Percentiles rank a stretch among this genome's conserved stretches.
These are phyloP conservation scores for Polylopha cassiicola DNA, from an alignment of 2,888 invertebrate genomes.

Conservation along the genomic window DNA sequence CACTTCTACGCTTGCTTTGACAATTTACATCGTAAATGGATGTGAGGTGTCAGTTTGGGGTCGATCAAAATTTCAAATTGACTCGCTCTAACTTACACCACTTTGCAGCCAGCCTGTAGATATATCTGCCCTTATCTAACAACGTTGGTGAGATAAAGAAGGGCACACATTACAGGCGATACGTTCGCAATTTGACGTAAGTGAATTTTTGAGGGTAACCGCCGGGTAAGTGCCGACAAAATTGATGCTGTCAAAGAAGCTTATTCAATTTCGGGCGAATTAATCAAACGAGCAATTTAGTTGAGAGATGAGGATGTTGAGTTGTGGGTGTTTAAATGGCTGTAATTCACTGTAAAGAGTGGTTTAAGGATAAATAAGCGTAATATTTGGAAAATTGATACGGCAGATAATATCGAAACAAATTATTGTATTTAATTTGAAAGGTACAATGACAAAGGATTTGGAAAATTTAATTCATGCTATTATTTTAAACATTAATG, in stretches of 20 bases:
- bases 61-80: conserved; percentile 75
- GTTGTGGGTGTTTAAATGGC: conserved; percentile 9
- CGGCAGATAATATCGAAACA: no score
- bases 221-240: conserved; percentile 59
- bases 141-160: no score
- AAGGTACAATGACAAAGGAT: no score
- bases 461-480: no score
- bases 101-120: no score
- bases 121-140: no score
- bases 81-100: no score
- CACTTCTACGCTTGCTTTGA: conserved; percentile 50
- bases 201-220: conserved; percentile 69
- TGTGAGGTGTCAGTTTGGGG: conserved; percentile 68
- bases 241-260: conserved; percentile 73
- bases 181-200: no score
- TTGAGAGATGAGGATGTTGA: conserved; percentile 8
- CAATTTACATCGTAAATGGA: conserved; percentile 76
- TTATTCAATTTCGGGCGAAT: conserved; percentile 71
- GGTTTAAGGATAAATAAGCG: not conserved
- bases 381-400: not conserved
- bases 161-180: no score
- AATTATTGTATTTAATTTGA: no score
- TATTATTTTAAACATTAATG: no score
- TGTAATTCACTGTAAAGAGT: conserved; percentile 16
- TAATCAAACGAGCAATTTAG: conserved; percentile 52